Evolutionary conservation across 2,797 vertebrate species (phyloP), one percentile per base, ranked within the genome.

Genomic region (Adelosebastes latens): DNA sequence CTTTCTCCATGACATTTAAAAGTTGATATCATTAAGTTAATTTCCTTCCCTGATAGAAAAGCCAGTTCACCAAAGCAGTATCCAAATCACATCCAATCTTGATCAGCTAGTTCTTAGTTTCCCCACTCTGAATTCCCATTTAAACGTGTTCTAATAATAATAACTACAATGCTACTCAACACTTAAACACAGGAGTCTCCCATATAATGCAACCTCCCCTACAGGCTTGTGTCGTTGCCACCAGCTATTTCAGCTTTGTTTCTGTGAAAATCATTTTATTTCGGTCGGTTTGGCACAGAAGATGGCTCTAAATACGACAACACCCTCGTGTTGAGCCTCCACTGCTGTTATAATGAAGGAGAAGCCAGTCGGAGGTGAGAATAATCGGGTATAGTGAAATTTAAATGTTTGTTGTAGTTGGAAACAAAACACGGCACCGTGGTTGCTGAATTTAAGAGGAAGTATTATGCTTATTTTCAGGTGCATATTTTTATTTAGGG

Each of bases 31-130:
- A 58, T 46, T 53, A 31, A 67, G 58, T 59, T 2, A 46, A 75
- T 77, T 58, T 72, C 25, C 39, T 42, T 62, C 59, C 8, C 24
- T 60, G 39, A 75, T 18, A 18, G 10, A 83, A 81, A 71, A 74
- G 22, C n/a, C n/a, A 68, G 7, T 42, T 77, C 27, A 60, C 11
- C 1, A 25, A 49, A 31, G 42, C 24, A 67, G 25, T 22, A 53
- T 55, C 22, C 3, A 20, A 36, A 7, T 62, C 22, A 18, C 20
- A 20, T 56, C 22, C 9, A 10, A 53, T 31, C 25, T 55, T 52
- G n/a, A 6, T 59, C 49, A 65, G 60, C 66, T 46, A 32, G 71
- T 62, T 63, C 14, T 9, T 27, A 11, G 39, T 60, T 64, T 8
- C 22, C 14, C 20, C 58, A 53, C 20, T 31, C n/a, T 24, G 20